A percentile compares a stretch with the other conserved stretches of the same genome.
These are phyloP conservation scores for Nothoprocta perdicaria DNA, from an alignment of 2,113 vertebrate species.

Conservation along the genomic window DNA sequence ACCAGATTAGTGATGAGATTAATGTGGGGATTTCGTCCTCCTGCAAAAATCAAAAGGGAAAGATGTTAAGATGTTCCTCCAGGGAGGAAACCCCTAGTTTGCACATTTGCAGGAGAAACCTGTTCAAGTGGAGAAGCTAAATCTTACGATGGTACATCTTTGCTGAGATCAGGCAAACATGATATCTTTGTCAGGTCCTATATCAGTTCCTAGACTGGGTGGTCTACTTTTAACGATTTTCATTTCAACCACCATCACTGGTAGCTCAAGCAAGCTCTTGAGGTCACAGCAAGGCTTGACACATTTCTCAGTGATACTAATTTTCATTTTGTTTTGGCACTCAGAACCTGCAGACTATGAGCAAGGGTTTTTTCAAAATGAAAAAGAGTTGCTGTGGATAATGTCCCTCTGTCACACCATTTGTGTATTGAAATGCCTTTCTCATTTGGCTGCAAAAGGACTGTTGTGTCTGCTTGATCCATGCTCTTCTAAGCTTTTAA, in stretches of 20 bases:
- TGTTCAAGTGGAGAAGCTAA: neutral
- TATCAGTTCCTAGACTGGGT: neutral
- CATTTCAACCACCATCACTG: neutral
- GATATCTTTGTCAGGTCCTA: accelerated
- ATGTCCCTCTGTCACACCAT: neutral
- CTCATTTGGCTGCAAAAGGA: neutral
- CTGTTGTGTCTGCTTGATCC: neutral
- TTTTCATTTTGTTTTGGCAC: neutral
- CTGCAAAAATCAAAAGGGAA: neutral
- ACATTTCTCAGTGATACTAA: neutral
- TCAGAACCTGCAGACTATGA: neutral
- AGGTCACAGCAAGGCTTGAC: neutral
- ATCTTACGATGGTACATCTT: neutral
- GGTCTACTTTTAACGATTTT: neutral
- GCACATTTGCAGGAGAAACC: neutral
- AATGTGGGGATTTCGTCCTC: neutral
- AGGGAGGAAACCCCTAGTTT: neutral
- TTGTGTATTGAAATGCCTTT: neutral
- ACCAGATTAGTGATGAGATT: accelerated
- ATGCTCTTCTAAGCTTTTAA: neutral
- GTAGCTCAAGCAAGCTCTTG: neutral
- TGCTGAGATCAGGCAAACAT: neutral
- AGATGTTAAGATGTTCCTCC: neutral
- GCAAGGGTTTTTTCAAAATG: neutral
- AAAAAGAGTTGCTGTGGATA: accelerated